Evolutionary conservation across 2,888 invertebrate species (phyloP).

Genomic region (Iselma pallidipennis): DNA sequence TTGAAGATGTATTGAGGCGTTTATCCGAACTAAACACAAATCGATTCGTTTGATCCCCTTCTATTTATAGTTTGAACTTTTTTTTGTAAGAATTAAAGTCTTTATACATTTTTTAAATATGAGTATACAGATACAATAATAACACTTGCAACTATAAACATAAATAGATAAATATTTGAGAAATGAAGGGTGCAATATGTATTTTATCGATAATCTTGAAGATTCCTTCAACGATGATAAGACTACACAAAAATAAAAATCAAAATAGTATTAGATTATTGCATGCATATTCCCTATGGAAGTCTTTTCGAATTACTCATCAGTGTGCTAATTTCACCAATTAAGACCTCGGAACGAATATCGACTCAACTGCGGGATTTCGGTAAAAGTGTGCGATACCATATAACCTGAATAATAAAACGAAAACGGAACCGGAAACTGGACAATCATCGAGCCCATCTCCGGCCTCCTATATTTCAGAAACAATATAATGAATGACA

Average conservation of each 20-base stretch:
- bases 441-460: conserved; percentile 52
- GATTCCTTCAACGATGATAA: no score
- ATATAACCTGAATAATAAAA: background rate
- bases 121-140: no score
- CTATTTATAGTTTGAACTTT: background rate
- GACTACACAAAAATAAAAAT: no score
- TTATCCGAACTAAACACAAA: background rate
- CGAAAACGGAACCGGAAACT: conserved; percentile 51
- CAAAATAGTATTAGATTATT: no score
- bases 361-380: background rate
- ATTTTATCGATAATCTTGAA: no score
- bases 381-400: conserved; percentile 1
- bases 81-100: background rate
- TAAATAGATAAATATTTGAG: no score
- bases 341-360: background rate
- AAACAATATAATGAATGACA: conserved; percentile 3
- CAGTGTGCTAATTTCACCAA: background rate
- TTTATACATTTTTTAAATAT: no score
- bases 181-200: no score
- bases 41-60: background rate
- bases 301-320: no score
- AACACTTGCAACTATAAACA: no score
- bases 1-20: background rate
- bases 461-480: conserved; percentile 39
- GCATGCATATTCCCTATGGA: no score